Evolutionary conservation across 2,113 vertebrate species (phyloP).

Genomic region (Anguilla rostrata): DNA sequence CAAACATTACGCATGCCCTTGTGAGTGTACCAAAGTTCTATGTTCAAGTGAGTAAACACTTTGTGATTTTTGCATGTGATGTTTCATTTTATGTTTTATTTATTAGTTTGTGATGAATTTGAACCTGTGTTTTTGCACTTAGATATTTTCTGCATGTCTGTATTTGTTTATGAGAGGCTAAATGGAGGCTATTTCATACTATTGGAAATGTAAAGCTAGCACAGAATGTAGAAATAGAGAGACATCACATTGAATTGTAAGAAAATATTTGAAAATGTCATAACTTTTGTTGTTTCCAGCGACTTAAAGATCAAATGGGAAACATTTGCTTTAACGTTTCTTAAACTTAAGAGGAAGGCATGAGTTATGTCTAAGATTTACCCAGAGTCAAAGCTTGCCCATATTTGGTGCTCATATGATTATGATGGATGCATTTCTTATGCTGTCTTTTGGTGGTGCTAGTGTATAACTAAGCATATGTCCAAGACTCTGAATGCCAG

Average conservation of each 20-base stretch:
- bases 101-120: too few species aligned
- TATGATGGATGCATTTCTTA: slow-evolving; percentile 12
- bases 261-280: not conserved
- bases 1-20: slow-evolving; percentile 91
- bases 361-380: slow-evolving; percentile 67
- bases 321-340: slow-evolving; percentile 59
- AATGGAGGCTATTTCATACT: not conserved
- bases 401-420: not conserved
- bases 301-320: slow-evolving; percentile 62
- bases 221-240: slow-evolving; percentile 18
- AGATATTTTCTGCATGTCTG: slow-evolving; percentile 12
- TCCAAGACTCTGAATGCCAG: not conserved
- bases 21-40: slow-evolving; percentile 95
- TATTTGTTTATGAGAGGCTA: not conserved
- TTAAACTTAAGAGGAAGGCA: slow-evolving; percentile 60
- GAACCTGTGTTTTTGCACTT: not conserved
- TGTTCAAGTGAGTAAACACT: slow-evolving; percentile 80
- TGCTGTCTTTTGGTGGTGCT: slow-evolving; percentile 63
- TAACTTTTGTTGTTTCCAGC: slow-evolving; percentile 6
- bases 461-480: slow-evolving; percentile 36
- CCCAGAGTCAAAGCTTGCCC: slow-evolving; percentile 41
- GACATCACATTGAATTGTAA: slow-evolving; percentile 13
- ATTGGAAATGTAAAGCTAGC: not conserved
- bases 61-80: slow-evolving; percentile 7
- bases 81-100: not conserved